Conservation (phyloP, 1,140 invertebrate species). For the Colletes latitarsis region DNA sequence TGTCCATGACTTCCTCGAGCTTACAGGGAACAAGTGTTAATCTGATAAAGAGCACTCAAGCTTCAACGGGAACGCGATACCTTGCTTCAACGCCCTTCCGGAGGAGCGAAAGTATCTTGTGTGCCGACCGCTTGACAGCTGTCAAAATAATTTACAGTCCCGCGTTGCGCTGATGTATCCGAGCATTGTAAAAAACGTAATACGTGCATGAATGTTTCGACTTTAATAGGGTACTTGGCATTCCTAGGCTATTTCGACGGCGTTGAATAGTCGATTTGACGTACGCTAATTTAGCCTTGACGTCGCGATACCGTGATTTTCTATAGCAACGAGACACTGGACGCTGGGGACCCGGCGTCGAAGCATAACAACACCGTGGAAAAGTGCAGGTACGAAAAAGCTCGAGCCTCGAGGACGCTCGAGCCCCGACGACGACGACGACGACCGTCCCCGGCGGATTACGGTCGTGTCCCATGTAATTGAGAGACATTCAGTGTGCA, state of each 20-base stretch:
- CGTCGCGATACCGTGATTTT: too few species aligned
- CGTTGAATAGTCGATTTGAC: not conserved
- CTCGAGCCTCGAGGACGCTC: not conserved
- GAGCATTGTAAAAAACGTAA: too few species aligned
- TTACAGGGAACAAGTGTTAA: not conserved
- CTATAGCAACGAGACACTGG: conserved; percentile 20
- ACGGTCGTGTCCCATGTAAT: conserved; percentile 64
- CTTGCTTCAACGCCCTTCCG: not conserved
- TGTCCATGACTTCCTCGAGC: not conserved
- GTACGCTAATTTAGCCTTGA: too few species aligned
- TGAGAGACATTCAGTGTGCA: conserved; percentile 71
- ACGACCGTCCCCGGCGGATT: conserved; percentile 25
- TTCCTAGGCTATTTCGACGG: not conserved
- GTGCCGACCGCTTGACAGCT: too few species aligned
- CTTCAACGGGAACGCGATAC: not conserved
- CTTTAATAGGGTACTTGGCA: too few species aligned
- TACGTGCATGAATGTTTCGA: too few species aligned
- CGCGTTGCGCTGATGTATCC: too few species aligned
- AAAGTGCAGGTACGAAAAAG: conserved; percentile 17
- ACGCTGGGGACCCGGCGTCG: not conserved
- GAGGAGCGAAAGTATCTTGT: too few species aligned
- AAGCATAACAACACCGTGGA: conserved; percentile 1
- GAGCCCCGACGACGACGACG: not conserved
- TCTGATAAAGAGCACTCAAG: not conserved
- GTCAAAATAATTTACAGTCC: too few species aligned